Conservation (phyloP, 2,888 invertebrate genomes). For the Ophraella communa region DNA sequence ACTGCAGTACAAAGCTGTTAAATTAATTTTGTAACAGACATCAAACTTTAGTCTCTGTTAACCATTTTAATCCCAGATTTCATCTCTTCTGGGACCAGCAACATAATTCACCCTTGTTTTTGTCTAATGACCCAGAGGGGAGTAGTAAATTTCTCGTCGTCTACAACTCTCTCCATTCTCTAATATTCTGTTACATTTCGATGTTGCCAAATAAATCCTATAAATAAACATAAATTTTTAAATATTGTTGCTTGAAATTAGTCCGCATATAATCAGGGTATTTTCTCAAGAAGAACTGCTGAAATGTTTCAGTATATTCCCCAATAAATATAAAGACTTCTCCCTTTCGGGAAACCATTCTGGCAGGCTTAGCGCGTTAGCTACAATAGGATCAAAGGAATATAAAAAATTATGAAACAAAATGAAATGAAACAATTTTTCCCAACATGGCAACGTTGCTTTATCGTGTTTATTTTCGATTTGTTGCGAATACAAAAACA, state of each 20-base stretch:
- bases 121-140: conserved; percentile 41
- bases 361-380: too few species aligned
- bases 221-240: too few species aligned
- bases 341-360: too few species aligned
- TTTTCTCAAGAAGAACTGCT: too few species aligned
- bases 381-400: too few species aligned
- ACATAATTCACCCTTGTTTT: conserved; percentile 31
- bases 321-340: too few species aligned
- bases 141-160: conserved; percentile 36
- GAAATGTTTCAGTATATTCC: too few species aligned
- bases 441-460: conserved; percentile 8
- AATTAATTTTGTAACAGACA: not conserved
- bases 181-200: conserved; percentile 2
- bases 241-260: too few species aligned
- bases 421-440: too few species aligned
- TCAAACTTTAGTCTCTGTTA: conserved; percentile 19
- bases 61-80: conserved; percentile 29
- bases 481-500: conserved; percentile 53
- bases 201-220: conserved; percentile 1
- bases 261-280: too few species aligned
- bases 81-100: conserved; percentile 26
- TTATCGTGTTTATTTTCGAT: conserved; percentile 27
- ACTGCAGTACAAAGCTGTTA: not conserved
- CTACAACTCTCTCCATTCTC: conserved; percentile 31
- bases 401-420: too few species aligned